phyloP scores from a whole-genome alignment of 2,113 vertebrate genomes.

The Notarius quadriscutis region DNA sequence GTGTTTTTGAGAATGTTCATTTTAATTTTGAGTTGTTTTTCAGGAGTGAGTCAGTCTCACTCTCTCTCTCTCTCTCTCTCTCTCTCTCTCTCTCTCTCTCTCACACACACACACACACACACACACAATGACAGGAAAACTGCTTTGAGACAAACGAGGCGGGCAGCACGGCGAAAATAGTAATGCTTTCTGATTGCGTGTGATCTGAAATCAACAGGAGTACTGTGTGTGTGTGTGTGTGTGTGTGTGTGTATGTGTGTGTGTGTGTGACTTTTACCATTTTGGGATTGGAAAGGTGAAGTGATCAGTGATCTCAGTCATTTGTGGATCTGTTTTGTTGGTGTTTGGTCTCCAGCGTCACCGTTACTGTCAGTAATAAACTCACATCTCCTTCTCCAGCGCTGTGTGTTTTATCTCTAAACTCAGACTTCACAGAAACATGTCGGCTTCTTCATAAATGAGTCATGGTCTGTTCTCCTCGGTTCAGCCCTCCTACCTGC shows the following conservation, averaged over 20 bases:
- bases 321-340: background rate
- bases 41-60: conserved; percentile 55
- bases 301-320: background rate
- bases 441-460: conserved; percentile 3
- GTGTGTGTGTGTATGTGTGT: conserved; percentile 48
- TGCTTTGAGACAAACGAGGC: conserved; percentile 64
- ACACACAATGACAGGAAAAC: conserved; percentile 76
- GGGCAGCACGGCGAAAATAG: conserved; percentile 60
- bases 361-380: background rate
- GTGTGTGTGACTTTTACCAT: background rate
- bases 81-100: conserved; percentile 27
- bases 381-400: conserved; percentile 1
- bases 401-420: conserved; percentile 16
- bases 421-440: background rate
- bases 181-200: conserved; percentile 62
- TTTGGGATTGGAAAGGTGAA: background rate
- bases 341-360: background rate
- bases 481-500: conserved; percentile 31
- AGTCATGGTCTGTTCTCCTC: conserved; percentile 7
- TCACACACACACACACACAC: conserved; percentile 58
- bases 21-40: conserved; percentile 59
- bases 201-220: conserved; percentile 3
- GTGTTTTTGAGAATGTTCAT: conserved; percentile 32
- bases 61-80: too few species aligned
- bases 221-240: conserved; percentile 34